Evolutionary conservation across 2,888 invertebrate species (phyloP), one percentile per base, ranked within the genome.

Genomic region (Amphipoea lucens): DNA sequence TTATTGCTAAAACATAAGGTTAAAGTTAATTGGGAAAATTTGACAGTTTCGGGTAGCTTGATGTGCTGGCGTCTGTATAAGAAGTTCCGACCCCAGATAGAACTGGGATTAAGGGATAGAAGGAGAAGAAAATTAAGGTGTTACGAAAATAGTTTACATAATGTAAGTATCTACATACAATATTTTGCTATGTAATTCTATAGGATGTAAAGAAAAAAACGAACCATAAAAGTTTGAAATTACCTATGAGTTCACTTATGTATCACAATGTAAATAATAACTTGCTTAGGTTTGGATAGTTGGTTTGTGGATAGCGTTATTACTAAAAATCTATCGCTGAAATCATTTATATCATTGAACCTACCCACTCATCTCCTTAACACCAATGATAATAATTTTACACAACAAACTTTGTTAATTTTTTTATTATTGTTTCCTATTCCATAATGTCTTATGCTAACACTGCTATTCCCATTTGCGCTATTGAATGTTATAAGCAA

Each of bases 401-500:
- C 48, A 23, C 12, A 20, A 71, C 7, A 3, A n/a, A 29, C 14
- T 70, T 51, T 40, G 12, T n/a, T 14, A 14, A 51, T 5, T 20
- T 9, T 7, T n/a, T 29, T n/a, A 48, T 7, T 51, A 36, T 23
- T 36, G 12, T 66, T 77, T 78, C 57, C n/a, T 66, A 40, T 78
- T 57, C 48, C 23, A 40, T 51, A 51, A 60, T 14, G 4, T 9
- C 14, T 54, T 40, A n/a, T 29, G 68, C 40, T 54, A 71, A 42
- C 42, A 63, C 20, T 42, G 17, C 23, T 45, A 36, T 51, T 81
- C 36, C 54, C 42, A 42, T 74, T 36, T 60, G 36, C 71, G 29
- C 42, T 81, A 68, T 68, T 81, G 70, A 74, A 81, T 85, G 23
- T 81, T 68, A 68, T n/a, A 74, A 54, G 57, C 63, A 36, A 67